Evolutionary conservation across 2,888 invertebrate species (phyloP).

Genomic region (Dolichopus griseipennis): DNA sequence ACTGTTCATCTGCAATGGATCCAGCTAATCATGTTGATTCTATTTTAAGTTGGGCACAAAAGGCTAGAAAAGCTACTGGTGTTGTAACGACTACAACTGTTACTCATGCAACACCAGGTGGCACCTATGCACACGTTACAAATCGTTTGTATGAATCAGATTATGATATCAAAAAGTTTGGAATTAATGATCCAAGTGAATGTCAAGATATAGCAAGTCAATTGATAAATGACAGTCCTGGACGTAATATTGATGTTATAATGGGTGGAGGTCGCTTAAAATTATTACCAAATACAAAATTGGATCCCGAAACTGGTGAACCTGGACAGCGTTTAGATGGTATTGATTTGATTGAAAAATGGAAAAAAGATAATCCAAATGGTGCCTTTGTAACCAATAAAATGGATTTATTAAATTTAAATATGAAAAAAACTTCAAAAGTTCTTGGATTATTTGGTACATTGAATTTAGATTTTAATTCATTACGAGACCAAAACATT

Average conservation of each 20-base stretch:
- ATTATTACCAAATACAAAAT: slow-evolving; percentile 51
- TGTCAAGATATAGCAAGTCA: slow-evolving; percentile 70
- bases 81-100: slow-evolving; percentile 69
- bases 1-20: slow-evolving; percentile 54
- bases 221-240: slow-evolving; percentile 56
- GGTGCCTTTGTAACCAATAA: slow-evolving; percentile 53
- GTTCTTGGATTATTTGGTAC: slow-evolving; percentile 49
- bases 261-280: slow-evolving; percentile 66
- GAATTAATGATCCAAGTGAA: slow-evolving; percentile 8
- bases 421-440: slow-evolving; percentile 44
- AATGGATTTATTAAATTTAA: slow-evolving; percentile 46
- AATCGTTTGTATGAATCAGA: slow-evolving; percentile 66
- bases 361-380: slow-evolving; percentile 48
- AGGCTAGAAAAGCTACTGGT: slow-evolving; percentile 51
- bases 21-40: slow-evolving; percentile 53
- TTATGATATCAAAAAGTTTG: slow-evolving; percentile 44
- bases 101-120: slow-evolving; percentile 71
- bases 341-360: slow-evolving; percentile 55
- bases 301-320: slow-evolving; percentile 40
- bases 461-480: slow-evolving; percentile 49
- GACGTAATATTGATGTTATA: slow-evolving; percentile 61
- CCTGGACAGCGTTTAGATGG: slow-evolving; percentile 54
- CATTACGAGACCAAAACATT: slow-evolving; percentile 34
- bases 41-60: slow-evolving; percentile 59
- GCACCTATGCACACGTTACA: slow-evolving; percentile 52